Conservation (phyloP, 2,113 vertebrate species). For the Camelus dromedarius region DNA sequence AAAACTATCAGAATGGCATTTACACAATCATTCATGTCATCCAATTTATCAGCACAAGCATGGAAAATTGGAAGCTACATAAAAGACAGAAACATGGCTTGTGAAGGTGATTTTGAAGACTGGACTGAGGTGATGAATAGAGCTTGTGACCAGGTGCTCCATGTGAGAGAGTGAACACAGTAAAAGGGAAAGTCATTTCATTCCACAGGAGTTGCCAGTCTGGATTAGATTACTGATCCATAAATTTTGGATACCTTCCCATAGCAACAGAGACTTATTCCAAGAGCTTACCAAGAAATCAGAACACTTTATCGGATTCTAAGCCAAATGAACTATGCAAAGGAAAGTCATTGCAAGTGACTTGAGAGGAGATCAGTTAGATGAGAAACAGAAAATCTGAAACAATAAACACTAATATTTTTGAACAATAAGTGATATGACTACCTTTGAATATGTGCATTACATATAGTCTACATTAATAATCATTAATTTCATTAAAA, state of each 20-base stretch:
- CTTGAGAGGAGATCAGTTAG: background rate
- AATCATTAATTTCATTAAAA: background rate
- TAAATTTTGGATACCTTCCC: slow-evolving; percentile 62
- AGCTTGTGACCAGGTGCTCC: slow-evolving; percentile 17
- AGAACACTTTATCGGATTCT: slow-evolving; percentile 44
- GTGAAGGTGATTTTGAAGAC: background rate
- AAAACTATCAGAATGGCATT: background rate
- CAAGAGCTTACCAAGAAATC: slow-evolving; percentile 50
- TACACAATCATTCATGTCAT: background rate
- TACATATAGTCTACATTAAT: background rate
- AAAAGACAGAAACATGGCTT: background rate
- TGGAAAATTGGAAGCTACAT: background rate
- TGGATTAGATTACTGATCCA: slow-evolving; percentile 65
- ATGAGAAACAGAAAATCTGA: background rate
- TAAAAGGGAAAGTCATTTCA: slow-evolving; percentile 39
- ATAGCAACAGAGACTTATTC: background rate
- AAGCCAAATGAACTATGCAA: slow-evolving; percentile 38
- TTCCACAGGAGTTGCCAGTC: slow-evolving; percentile 59
- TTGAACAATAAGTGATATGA: background rate
- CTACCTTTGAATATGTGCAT: background rate
- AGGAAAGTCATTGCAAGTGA: background rate
- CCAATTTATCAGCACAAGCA: background rate
- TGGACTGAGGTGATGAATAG: background rate
- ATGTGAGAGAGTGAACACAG: background rate
- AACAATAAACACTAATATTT: background rate